phyloP scores from a whole-genome alignment of 2,797 vertebrate species.

The Sparidentex hasta region DNA sequence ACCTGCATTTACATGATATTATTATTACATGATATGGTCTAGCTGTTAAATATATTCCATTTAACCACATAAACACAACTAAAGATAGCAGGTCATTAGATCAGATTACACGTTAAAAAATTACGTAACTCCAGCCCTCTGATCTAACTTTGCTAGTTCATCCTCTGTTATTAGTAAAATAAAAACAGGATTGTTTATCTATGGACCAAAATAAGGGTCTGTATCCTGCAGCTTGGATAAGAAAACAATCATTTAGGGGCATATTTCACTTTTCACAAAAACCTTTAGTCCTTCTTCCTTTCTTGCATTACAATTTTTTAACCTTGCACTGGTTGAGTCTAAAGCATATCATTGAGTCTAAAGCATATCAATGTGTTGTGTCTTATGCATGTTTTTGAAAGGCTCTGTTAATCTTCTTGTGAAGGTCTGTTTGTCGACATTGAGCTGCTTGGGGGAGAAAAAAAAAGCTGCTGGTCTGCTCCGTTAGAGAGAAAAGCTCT shows the following conservation, averaged over 20 bases:
- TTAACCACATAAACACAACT: neutral
- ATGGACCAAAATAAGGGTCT: neutral
- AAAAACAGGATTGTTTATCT: too few relatives aligned
- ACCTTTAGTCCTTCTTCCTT: neutral
- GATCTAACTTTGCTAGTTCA: neutral
- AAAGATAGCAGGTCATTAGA: neutral
- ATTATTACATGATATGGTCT: too few relatives aligned
- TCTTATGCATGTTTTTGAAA: constrained; percentile 3
- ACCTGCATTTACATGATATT: too few relatives aligned
- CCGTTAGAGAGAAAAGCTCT: constrained; percentile 48
- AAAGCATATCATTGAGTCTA: neutral
- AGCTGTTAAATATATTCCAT: neutral
- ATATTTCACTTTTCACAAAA: neutral
- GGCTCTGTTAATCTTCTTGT: constrained; percentile 52
- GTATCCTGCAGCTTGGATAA: neutral
- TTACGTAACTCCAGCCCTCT: neutral
- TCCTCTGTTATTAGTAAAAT: neutral
- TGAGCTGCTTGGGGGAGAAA: neutral
- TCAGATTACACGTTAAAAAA: neutral
- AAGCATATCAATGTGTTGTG: constrained; percentile 7
- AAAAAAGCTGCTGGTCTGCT: constrained; percentile 1
- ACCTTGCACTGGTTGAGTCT: neutral
- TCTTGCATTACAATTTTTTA: neutral
- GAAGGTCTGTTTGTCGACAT: constrained; percentile 17
- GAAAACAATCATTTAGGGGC: neutral